Base-by-base conservation (phyloP, 2,888 invertebrate species). In the Dasypogon diadema region DNA sequence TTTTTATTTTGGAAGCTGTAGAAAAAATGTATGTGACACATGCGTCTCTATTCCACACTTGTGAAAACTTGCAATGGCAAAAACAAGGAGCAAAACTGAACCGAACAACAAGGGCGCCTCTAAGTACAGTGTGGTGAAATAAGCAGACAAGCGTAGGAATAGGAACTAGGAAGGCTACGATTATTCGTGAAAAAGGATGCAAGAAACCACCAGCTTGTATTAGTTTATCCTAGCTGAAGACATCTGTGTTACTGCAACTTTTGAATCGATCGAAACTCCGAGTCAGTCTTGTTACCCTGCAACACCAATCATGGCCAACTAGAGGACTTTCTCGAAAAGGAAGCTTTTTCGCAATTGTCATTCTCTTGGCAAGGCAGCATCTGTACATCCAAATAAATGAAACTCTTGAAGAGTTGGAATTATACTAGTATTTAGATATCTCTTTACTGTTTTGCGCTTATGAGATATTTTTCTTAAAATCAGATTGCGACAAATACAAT, bases 261-360 rank as follows among this genome's bases (percentile, higher is more conserved):
- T 70, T 76, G 70, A 72, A 78, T 78, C 78, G 78, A 78, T 78
- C 76, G 76, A 77, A 75, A 56, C 26, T 58, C 55, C 55, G 54
- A 42, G 60, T 73, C 70, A 73, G 24, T 60, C 42, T 46, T 46
- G 26, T 60, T 21, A 42, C 16, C 24, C 73, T 78, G 77, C 78
- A 75, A 77, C 74, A 75, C 55, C 60, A 77, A 74, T 16, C 42
- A 26, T 46, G 51, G 46, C 18, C 63, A 34, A 55, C 24, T 16
- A 22, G 48, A 68, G 65, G 48, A 68, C 48, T 22, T n/a, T 26
- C 16, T 24, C 5, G 65, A 42, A 54, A 54, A 22, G 6, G n/a
- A n/a, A 48, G 65, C 48, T 70, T 70, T 70, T 70, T 70, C 70
- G 70, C 51, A 70, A 12, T 70, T 54, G 5, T 6, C 48, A 16